Evolutionary conservation across 1,140 invertebrate species (phyloP).

Genomic region (Elymnias hypermnestra): DNA sequence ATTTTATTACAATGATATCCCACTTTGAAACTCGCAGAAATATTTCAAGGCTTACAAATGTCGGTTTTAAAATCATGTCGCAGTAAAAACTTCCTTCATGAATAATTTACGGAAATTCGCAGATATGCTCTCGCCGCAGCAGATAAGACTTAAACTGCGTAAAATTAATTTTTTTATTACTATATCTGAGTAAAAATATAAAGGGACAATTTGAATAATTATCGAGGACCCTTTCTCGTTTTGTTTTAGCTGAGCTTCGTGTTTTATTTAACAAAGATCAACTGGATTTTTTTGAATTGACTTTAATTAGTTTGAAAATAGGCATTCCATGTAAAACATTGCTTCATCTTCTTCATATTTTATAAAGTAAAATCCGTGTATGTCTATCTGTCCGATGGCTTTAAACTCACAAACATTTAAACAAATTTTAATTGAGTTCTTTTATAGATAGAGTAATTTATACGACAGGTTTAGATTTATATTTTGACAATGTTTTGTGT

Average conservation of each 20-base stretch:
- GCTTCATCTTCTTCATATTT: too few species aligned
- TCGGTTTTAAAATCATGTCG: slow-evolving; percentile 70
- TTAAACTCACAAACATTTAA: too few species aligned
- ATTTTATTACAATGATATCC: too few species aligned
- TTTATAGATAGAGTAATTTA: too few species aligned
- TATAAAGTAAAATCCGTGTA: too few species aligned
- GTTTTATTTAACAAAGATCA: background rate
- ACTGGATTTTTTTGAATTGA: background rate
- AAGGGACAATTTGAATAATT: slow-evolving; percentile 53
- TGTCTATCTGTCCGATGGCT: too few species aligned
- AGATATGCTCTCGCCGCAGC: slow-evolving; percentile 62
- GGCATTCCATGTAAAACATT: too few species aligned
- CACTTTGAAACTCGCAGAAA: slow-evolving; percentile 14
- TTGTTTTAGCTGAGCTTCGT: slow-evolving; percentile 24
- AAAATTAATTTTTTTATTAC: slow-evolving; percentile 61
- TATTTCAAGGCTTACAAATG: slow-evolving; percentile 57
- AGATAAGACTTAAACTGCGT: slow-evolving; percentile 69
- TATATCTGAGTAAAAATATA: slow-evolving; percentile 55
- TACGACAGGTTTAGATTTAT: too few species aligned
- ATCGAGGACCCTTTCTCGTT: slow-evolving; percentile 32
- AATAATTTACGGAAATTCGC: slow-evolving; percentile 71
- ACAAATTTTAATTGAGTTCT: too few species aligned
- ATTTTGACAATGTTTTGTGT: too few species aligned
- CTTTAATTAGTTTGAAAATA: too few species aligned
- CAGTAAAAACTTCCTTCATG: slow-evolving; percentile 72